Evolutionary conservation across 2,797 vertebrate genomes (phyloP), one percentile per base, ranked within the genome.

Genomic region (Onychomys leucogaster): DNA sequence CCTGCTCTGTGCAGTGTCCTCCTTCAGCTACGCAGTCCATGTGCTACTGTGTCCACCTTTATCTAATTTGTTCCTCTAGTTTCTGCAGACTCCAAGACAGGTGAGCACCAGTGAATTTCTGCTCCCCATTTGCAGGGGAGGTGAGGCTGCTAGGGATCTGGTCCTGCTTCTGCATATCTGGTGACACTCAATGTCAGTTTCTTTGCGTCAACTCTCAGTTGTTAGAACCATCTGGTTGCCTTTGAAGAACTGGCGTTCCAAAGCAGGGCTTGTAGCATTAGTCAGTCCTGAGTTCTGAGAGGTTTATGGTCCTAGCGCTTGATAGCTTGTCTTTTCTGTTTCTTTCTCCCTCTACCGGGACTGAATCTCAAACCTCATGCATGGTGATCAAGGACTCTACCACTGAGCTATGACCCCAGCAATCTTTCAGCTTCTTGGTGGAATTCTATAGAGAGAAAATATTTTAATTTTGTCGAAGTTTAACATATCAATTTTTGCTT

Each of bases 401-500:
- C n/a, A 87, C 85, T n/a, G 6, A 52, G 32, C 49, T 55, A 2
- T 55, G 32, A 55, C 46, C 14, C 19, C 49, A 80, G 32, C 63
- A 5, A 2, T 49, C 76, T 78, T 93, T 89, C 73, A 76, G 57
- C 29, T 16, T 92, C 52, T 86, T 92, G 32, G 17, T 91, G 71
- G 49, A 37, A 59, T 90, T 46, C 67, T 88, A 82, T 78, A 63
- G 27, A 94, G 34, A 83, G 43, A 23, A 59, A 73, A 65, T 37
- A 52, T 55, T 83, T 76, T 77, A 34, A 41, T 86, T 95, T 92
- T 94, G 27, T 82, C 89, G n/a, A 73, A 37, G 32, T 81, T 17
- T 6, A 29, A 43, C 52, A 71, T 91, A 87, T 49, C 69, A 83
- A 5, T 86, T 84, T 95, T 88, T 67, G 57, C 12, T 96, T 85